phyloP scores from a whole-genome alignment of 2,113 vertebrate species.

The Gallinago jamesoni region DNA sequence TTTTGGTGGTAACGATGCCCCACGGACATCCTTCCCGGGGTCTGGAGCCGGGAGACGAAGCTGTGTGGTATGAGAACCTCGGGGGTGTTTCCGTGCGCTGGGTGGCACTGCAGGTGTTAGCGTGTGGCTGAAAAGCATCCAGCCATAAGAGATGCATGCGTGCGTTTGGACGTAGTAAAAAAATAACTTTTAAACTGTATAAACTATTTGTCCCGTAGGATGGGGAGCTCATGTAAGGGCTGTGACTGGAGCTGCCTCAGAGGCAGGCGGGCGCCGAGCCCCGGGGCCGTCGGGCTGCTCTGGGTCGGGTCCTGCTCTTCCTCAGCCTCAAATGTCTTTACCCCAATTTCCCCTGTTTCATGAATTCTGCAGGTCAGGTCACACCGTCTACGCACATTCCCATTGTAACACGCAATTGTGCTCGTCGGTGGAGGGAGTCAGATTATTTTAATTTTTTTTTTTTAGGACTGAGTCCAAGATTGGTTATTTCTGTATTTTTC shows the following conservation, averaged over 20 bases:
- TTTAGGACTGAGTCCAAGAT: background rate
- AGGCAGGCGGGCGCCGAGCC: background rate
- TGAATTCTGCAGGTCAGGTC: background rate
- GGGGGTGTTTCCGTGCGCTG: background rate
- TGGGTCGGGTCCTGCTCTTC: background rate
- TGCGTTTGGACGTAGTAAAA: background rate
- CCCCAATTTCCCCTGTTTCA: background rate
- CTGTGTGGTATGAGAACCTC: background rate
- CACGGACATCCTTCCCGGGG: background rate
- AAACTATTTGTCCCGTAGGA: background rate
- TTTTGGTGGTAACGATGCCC: background rate
- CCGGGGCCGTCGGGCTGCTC: background rate
- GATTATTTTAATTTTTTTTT: background rate
- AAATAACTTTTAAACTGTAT: background rate
- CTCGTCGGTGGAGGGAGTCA: background rate
- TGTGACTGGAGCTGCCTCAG: background rate
- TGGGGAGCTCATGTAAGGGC: background rate
- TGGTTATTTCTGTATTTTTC: background rate
- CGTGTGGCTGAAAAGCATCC: background rate
- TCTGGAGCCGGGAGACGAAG: background rate
- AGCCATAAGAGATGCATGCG: rapidly evolving
- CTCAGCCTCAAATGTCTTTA: background rate
- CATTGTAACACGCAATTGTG: background rate
- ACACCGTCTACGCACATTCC: background rate
- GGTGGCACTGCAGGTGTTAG: background rate